Conservation (phyloP, 2,113 vertebrate genomes). For the Syngnathus typhle region DNA sequence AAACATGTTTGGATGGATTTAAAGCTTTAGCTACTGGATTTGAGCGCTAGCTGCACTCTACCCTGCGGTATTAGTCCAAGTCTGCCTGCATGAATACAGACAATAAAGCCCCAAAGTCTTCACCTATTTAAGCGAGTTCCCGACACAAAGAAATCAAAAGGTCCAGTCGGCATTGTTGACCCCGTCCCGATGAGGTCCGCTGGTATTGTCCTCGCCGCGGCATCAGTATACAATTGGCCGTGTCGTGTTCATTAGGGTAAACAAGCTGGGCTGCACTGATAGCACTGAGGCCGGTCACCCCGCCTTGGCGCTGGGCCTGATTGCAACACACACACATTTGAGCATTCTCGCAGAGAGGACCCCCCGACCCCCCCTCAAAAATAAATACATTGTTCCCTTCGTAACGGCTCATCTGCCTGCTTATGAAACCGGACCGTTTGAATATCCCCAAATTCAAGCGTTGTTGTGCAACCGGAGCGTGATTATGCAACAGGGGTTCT, state of each 20-base stretch:
- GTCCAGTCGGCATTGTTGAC: constrained; percentile 10
- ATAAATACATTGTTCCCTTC: constrained; percentile 19
- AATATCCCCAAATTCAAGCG: constrained; percentile 49
- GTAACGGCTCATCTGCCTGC: constrained; percentile 30
- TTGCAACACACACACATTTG: constrained; percentile 39
- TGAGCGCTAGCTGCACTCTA: constrained; percentile 44
- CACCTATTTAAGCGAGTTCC: constrained; percentile 16
- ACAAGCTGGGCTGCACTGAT: constrained; percentile 62
- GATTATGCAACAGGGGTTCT: constrained; percentile 52
- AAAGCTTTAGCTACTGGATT: constrained; percentile 60
- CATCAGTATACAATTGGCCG: constrained; percentile 43
- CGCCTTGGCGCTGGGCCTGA: constrained; percentile 43
- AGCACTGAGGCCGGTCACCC: constrained; percentile 50
- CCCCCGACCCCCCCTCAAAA: constrained; percentile 8
- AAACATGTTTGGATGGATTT: constrained; percentile 60
- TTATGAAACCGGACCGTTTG: constrained; percentile 56
- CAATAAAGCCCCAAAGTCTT: not conserved
- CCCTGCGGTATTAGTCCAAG: constrained; percentile 42
- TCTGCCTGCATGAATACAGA: constrained; percentile 24
- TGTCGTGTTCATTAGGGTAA: constrained; percentile 57
- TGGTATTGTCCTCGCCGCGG: constrained; percentile 34
- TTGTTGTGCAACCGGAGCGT: constrained; percentile 60
- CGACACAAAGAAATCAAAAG: constrained; percentile 28
- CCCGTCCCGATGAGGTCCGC: constrained; percentile 20
- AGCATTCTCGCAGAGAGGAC: not conserved